These are phyloP conservation scores for Anabacerthia variegaticeps DNA, from an alignment of 2,797 vertebrate genomes.

Conservation along the genomic window DNA sequence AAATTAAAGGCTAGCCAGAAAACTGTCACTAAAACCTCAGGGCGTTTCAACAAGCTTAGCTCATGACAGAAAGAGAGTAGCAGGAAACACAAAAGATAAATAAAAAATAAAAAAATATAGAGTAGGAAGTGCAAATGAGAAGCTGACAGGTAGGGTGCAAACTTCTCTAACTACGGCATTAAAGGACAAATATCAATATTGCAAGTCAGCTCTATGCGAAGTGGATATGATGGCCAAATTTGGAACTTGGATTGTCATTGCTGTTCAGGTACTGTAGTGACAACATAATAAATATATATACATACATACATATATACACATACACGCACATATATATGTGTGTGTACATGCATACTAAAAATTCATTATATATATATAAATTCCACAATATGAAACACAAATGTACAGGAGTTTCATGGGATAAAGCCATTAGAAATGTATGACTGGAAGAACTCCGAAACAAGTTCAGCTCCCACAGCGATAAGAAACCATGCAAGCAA, in stretches of 20 bases:
- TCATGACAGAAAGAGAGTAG: background rate
- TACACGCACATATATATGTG: background rate
- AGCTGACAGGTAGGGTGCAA: background rate
- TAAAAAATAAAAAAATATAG: background rate
- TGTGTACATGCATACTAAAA: background rate
- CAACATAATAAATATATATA: background rate
- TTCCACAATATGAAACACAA: conserved; percentile 45
- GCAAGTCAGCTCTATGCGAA: rapidly evolving
- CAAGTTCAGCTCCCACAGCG: background rate
- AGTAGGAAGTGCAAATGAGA: background rate
- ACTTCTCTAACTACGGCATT: background rate
- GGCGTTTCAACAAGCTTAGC: background rate
- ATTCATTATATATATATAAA: conserved; percentile 38
- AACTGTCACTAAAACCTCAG: background rate
- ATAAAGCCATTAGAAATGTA: conserved; percentile 39
- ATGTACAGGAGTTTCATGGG: conserved; percentile 43
- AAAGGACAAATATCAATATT: background rate
- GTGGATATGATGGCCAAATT: background rate
- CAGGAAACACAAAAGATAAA: background rate
- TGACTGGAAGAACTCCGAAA: background rate
- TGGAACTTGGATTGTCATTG: background rate
- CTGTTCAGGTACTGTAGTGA: background rate
- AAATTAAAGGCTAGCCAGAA: background rate
- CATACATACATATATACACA: background rate
- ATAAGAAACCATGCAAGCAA: background rate